Percentiles rank a stretch among this genome's conserved stretches.
Evolutionary conservation across 2,888 invertebrate species (phyloP).

Genomic region (Tromatobia lineatoria): DNA sequence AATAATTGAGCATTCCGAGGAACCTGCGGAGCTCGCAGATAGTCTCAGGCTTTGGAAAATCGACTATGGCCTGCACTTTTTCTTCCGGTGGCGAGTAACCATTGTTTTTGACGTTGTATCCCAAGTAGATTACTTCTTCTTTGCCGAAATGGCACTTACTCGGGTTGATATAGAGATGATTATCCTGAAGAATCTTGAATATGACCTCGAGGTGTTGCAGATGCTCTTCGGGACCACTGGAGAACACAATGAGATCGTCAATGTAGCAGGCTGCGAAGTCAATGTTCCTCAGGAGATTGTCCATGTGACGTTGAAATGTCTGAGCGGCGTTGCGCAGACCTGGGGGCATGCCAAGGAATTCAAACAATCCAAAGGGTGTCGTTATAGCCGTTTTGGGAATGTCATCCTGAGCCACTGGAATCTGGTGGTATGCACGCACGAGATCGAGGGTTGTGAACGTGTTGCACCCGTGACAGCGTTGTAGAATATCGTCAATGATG

Average conservation of each 20-base stretch:
- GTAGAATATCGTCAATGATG: constrained; percentile 45
- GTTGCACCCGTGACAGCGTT: constrained; percentile 4
- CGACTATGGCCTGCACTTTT: constrained; percentile 37
- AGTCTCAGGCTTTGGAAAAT: constrained; percentile 52
- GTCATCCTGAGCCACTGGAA: constrained; percentile 50
- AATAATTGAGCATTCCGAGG: constrained; percentile 63
- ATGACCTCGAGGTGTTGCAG: constrained; percentile 62
- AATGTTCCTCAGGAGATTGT: constrained; percentile 64
- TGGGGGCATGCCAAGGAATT: constrained; percentile 63
- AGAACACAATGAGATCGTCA: constrained; percentile 70
- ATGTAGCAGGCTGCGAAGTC: constrained; percentile 70
- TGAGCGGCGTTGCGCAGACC: constrained; percentile 71
- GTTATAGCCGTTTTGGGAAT: constrained; percentile 51
- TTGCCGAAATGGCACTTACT: constrained; percentile 31
- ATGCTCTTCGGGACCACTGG: constrained; percentile 66
- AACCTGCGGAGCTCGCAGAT: constrained; percentile 57
- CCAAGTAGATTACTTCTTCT: constrained; percentile 22
- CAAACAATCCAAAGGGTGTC: constrained; percentile 56
- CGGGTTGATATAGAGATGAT: neutral
- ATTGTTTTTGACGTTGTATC: constrained; percentile 35
- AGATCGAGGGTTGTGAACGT: constrained; percentile 52
- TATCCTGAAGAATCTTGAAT: neutral
- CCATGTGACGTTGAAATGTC: constrained; percentile 75
- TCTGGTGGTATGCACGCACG: constrained; percentile 52
- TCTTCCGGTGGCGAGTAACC: constrained; percentile 26